Conservation (phyloP, 2,888 invertebrate genomes). For the Coelogynopora nodosa region DNA sequence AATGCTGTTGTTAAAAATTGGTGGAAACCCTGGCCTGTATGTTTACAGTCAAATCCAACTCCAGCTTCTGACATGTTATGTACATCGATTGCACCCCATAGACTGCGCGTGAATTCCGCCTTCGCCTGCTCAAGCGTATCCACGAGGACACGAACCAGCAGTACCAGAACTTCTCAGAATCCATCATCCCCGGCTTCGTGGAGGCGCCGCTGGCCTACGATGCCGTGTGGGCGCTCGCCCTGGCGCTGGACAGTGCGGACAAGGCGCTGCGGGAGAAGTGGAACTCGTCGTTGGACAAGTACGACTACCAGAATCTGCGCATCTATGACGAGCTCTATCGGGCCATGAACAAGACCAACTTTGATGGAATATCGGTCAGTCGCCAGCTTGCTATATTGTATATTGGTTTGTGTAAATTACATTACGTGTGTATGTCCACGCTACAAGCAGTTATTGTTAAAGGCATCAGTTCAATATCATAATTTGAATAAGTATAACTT, state of each 20-base stretch:
- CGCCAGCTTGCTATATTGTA: too few species aligned
- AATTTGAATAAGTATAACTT: too few species aligned
- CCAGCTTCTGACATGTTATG: too few species aligned
- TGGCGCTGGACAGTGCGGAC: constrained; percentile 88
- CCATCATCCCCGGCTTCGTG: constrained; percentile 69
- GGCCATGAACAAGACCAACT: constrained; percentile 96
- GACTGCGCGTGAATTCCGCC: constrained; percentile 83
- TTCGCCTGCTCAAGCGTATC: constrained; percentile 68
- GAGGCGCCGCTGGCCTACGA: constrained; percentile 98
- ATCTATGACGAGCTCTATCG: constrained; percentile 92
- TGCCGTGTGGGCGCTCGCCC: constrained; percentile 95
- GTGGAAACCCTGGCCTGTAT: too few species aligned
- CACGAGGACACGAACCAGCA: constrained; percentile 77
- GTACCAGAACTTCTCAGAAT: constrained; percentile 65
- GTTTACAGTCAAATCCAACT: too few species aligned
- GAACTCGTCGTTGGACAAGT: constrained; percentile 33
- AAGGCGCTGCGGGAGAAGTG: constrained; percentile 51
- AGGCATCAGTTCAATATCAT: too few species aligned
- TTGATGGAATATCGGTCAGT: constrained; percentile 92
- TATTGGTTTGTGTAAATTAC: too few species aligned
- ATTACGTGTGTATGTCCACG: too few species aligned
- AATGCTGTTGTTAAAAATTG: too few species aligned
- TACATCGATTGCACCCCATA: too few species aligned
- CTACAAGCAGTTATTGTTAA: too few species aligned
- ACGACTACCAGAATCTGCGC: constrained; percentile 70